Evolutionary conservation across 2,113 vertebrate genomes (phyloP).

Genomic region (Gallinago jamesoni): DNA sequence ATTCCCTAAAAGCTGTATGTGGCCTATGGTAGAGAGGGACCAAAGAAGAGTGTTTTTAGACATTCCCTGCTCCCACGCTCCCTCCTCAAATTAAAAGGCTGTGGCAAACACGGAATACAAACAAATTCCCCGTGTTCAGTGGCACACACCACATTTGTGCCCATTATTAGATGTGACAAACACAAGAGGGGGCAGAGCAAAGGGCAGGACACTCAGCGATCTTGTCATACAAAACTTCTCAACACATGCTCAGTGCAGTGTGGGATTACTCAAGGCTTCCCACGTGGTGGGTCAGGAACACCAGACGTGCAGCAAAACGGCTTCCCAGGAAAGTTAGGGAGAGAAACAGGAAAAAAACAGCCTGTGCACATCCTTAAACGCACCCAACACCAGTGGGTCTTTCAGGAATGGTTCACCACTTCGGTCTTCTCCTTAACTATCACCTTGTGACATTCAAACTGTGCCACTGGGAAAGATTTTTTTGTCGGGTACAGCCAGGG

Average conservation of each 20-base stretch:
- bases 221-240: conserved; percentile 65
- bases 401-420: not conserved
- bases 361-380: not conserved
- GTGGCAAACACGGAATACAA: conserved; percentile 27
- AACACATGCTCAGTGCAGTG: conserved; percentile 44
- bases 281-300: conserved; percentile 3
- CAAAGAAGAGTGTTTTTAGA: not conserved
- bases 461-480: not conserved
- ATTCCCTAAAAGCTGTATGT: not conserved
- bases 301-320: not conserved
- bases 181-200: conserved; percentile 66
- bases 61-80: conserved; percentile 52
- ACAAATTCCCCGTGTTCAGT: conserved; percentile 62
- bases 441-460: not conserved
- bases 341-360: not conserved
- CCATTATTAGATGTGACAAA: conserved; percentile 70
- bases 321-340: not conserved
- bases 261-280: conserved; percentile 47
- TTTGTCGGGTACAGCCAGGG: not conserved
- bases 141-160: conserved; percentile 57
- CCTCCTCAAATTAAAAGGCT: conserved; percentile 63
- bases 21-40: not conserved
- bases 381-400: not conserved
- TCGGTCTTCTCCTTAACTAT: not conserved
- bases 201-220: conserved; percentile 47